A percentile compares a stretch with the other conserved stretches of the same genome.
These are phyloP conservation scores for Tenualosa ilisha DNA, from an alignment of 2,797 vertebrate genomes.

Conservation along the genomic window DNA sequence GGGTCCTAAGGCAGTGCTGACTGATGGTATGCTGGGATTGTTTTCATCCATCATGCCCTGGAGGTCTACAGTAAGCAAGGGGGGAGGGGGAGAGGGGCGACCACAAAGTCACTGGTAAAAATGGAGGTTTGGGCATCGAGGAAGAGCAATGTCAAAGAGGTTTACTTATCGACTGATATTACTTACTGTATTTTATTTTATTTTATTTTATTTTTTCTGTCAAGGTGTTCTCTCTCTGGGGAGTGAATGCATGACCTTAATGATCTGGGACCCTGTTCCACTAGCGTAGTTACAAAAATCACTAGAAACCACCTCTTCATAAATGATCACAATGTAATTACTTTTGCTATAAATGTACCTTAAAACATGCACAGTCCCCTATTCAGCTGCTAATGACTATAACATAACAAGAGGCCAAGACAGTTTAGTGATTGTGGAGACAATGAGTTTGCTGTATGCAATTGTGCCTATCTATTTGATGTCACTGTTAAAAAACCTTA, in stretches of 20 bases:
- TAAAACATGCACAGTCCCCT: background rate
- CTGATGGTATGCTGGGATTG: slow-evolving; percentile 60
- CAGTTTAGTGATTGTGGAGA: background rate
- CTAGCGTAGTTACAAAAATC: background rate
- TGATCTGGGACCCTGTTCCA: background rate
- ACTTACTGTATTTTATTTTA: no score
- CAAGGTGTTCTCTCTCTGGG: background rate
- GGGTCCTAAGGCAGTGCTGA: slow-evolving; percentile 46
- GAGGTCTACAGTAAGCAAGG: slow-evolving; percentile 30
- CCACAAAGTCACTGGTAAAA: slow-evolving; percentile 54
- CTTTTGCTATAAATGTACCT: background rate
- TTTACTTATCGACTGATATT: no score
- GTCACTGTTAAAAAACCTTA: slow-evolving; percentile 46
- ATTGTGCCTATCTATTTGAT: background rate
- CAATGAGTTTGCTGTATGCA: background rate
- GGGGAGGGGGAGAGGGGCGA: slow-evolving; percentile 44
- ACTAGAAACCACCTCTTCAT: background rate
- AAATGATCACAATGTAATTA: background rate
- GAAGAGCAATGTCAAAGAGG: slow-evolving; percentile 52
- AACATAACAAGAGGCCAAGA: background rate
- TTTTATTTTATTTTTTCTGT: background rate
- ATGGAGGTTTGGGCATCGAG: slow-evolving; percentile 59
- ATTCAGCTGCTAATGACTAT: background rate
- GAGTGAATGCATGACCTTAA: background rate
- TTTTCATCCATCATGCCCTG: slow-evolving; percentile 60